Conservation (phyloP, 2,888 invertebrate genomes). For the Apotomis capreana region DNA sequence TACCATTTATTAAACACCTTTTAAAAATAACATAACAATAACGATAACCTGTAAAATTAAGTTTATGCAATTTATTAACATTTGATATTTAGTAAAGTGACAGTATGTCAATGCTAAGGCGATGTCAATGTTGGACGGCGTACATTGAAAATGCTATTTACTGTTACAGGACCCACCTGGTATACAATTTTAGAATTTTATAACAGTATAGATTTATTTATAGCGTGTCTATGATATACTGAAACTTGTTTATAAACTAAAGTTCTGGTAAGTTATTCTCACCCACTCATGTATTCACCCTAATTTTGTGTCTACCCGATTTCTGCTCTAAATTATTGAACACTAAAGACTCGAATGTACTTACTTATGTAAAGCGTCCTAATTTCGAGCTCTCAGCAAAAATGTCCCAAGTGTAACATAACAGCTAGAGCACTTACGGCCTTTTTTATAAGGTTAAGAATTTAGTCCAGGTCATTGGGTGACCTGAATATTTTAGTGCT, state of each 20-base stretch:
- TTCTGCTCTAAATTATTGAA: constrained; percentile 18
- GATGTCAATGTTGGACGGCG: no score
- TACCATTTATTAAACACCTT: no score
- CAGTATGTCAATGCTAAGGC: no score
- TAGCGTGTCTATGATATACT: no score
- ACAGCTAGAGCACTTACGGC: neutral
- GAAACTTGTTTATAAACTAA: neutral
- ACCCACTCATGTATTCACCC: constrained; percentile 12
- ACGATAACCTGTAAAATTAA: no score
- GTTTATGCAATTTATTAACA: no score
- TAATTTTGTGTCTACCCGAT: constrained; percentile 14
- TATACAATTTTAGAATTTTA: no score
- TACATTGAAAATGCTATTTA: no score
- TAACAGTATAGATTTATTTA: no score
- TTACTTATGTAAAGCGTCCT: constrained; percentile 18
- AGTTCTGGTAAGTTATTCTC: neutral
- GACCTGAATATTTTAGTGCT: constrained; percentile 22
- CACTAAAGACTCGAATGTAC: constrained; percentile 22
- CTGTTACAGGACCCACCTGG: no score
- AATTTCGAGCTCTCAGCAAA: neutral
- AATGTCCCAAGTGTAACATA: neutral
- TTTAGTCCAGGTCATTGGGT: constrained; percentile 9
- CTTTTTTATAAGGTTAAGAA: neutral
- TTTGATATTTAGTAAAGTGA: no score
- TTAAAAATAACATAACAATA: no score